Percentiles rank a stretch among this genome's conserved stretches.
phyloP scores from a whole-genome alignment of 1,140 invertebrate species.

The Drosophila neocordata region DNA sequence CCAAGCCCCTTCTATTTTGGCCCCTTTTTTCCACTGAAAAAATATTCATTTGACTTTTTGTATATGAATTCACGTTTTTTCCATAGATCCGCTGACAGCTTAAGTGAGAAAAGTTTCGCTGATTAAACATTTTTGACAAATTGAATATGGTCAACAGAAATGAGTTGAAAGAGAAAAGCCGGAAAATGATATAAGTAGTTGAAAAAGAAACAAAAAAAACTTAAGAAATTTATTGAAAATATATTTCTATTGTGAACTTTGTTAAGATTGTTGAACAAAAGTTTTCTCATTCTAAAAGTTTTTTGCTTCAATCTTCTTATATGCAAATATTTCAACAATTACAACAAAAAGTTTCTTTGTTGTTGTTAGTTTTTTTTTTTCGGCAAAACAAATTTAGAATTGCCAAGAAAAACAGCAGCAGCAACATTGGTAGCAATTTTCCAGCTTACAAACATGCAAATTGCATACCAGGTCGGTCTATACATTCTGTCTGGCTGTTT shows the following conservation, averaged over 20 bases:
- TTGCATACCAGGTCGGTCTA: constrained; percentile 74
- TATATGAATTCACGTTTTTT: constrained; percentile 58
- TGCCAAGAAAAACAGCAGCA: constrained; percentile 60
- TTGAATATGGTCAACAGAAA: constrained; percentile 46
- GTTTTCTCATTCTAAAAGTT: constrained; percentile 48
- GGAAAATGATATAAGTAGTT: neutral
- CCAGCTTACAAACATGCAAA: constrained; percentile 70
- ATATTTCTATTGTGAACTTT: neutral
- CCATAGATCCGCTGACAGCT: constrained; percentile 59
- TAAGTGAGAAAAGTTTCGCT: constrained; percentile 79
- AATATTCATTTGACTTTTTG: constrained; percentile 1
- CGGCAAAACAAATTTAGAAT: constrained; percentile 54
- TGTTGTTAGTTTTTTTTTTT: constrained; percentile 35
- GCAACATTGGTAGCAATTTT: constrained; percentile 48
- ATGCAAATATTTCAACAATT: constrained; percentile 67
- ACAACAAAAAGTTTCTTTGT: no score
- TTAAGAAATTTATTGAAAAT: neutral
- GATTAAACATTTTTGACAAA: constrained; percentile 77
- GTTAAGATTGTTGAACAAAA: constrained; percentile 27
- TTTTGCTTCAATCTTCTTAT: constrained; percentile 35
- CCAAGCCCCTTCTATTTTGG: neutral
- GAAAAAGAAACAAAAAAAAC: neutral
- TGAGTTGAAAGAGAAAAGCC: constrained; percentile 13
- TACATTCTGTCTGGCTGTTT: constrained; percentile 38
- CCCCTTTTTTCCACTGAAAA: neutral